A percentile compares a stretch with the other conserved stretches of the same genome.
These are phyloP conservation scores for Acanthurus lineatus DNA, from an alignment of 2,797 vertebrate genomes.

Conservation along the genomic window DNA sequence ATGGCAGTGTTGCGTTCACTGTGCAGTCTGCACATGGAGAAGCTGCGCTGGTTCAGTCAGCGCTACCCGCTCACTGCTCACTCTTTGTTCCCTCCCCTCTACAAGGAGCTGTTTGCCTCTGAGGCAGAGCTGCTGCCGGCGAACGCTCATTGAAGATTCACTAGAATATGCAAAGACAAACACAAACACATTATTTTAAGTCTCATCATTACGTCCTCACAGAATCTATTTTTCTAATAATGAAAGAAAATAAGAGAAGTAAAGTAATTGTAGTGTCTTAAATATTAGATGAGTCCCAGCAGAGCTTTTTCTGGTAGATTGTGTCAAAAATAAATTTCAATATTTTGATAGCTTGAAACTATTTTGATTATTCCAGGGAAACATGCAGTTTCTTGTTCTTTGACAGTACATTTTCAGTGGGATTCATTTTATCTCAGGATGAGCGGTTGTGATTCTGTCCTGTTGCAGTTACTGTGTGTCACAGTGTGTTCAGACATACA, in stretches of 20 bases:
- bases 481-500: conserved; percentile 20
- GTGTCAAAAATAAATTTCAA: conserved; percentile 44
- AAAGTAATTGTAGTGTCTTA: conserved; percentile 31
- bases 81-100: conserved; percentile 90
- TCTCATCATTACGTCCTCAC: conserved; percentile 55
- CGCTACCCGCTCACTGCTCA: conserved; percentile 83
- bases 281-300: conserved; percentile 48
- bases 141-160: conserved; percentile 69
- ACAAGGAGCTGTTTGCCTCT: conserved; percentile 92
- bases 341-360: conserved; percentile 64
- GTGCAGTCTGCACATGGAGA: conserved; percentile 86
- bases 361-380: conserved; percentile 54
- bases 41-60: conserved; percentile 86
- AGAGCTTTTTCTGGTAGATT: conserved; percentile 57
- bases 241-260: conserved; percentile 43
- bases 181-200: conserved; percentile 35
- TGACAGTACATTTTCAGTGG: conserved; percentile 24
- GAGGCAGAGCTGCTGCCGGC: conserved; percentile 84
- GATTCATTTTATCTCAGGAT: conserved; percentile 57
- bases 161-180: conserved; percentile 32
- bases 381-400: conserved; percentile 38
- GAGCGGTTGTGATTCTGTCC: conserved; percentile 41
- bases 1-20: conserved; percentile 82
- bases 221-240: conserved; percentile 83
- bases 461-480: conserved; percentile 30